phyloP scores from a whole-genome alignment of 1,140 invertebrate species.

The Pseudomyrmex concolor region DNA sequence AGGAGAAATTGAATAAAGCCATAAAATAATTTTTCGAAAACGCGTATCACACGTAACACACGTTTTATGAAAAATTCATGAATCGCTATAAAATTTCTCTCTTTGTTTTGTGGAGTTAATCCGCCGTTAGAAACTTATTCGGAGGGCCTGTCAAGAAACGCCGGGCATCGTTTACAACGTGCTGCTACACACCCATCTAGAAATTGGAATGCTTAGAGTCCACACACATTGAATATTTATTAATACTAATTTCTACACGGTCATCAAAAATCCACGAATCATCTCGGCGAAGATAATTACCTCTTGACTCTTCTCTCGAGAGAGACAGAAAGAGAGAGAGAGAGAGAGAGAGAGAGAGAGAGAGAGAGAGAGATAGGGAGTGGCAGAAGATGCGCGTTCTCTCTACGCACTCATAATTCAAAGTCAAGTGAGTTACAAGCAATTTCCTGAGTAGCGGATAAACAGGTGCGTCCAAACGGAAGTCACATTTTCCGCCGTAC shows the following conservation, averaged over 20 bases:
- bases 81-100: not conserved
- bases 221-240: conserved; percentile 46
- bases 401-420: conserved; percentile 23
- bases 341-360: not conserved
- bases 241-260: conserved; percentile 47
- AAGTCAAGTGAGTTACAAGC: not conserved
- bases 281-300: conserved; percentile 8
- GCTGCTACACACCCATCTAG: conserved; percentile 1
- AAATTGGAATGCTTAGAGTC: conserved; percentile 19
- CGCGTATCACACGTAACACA: not conserved
- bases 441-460: conserved; percentile 1
- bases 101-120: not conserved
- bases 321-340: conserved; percentile 1
- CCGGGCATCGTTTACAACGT: conserved; percentile 9
- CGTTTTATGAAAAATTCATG: conserved; percentile 21
- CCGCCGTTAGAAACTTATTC: conserved; percentile 11
- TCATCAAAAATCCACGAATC: conserved; percentile 20
- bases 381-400: too few relatives aligned
- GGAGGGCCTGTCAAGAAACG: not conserved
- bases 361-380: not conserved
- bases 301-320: not conserved
- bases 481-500: conserved; percentile 11
- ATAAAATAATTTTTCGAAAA: conserved; percentile 24
- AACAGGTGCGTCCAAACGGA: not conserved
- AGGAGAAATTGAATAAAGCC: not conserved